phyloP scores from a whole-genome alignment of 2,113 vertebrate genomes.

The Athene cunicularia region DNA sequence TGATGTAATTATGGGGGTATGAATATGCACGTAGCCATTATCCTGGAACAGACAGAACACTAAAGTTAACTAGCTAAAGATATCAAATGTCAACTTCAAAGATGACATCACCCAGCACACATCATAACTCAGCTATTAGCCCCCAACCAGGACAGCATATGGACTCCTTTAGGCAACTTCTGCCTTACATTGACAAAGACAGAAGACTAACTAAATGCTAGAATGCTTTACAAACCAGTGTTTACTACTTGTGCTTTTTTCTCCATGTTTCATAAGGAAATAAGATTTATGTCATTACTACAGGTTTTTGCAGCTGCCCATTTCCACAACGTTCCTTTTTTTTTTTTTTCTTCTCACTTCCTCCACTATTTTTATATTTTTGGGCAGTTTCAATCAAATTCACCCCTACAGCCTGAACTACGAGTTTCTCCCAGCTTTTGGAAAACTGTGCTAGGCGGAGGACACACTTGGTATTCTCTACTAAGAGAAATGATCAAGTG shows the following conservation, averaged over 20 bases:
- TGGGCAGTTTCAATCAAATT: not conserved
- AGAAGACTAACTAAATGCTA: not conserved
- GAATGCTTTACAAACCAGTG: not conserved
- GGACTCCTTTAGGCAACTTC: not conserved
- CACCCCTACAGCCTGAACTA: not conserved
- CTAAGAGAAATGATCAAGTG: not conserved
- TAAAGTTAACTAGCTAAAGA: not conserved
- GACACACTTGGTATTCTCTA: not conserved
- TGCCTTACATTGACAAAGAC: not conserved
- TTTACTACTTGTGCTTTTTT: not conserved
- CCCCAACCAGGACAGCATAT: not conserved
- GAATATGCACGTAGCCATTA: slow-evolving; percentile 88
- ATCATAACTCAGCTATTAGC: not conserved
- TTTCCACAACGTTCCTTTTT: not conserved
- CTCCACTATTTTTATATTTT: not conserved
- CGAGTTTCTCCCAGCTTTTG: not conserved
- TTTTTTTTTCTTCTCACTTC: not conserved
- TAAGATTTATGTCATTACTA: not conserved
- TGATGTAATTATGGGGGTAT: slow-evolving; percentile 96
- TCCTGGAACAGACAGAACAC: slow-evolving; percentile 72
- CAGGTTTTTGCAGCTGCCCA: not conserved
- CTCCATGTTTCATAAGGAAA: not conserved
- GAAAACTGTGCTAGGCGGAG: not conserved
- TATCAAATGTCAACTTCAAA: not conserved
- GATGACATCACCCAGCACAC: not conserved